phyloP scores from a whole-genome alignment of 2,797 vertebrate species.

The Rhodeus uyekii region DNA sequence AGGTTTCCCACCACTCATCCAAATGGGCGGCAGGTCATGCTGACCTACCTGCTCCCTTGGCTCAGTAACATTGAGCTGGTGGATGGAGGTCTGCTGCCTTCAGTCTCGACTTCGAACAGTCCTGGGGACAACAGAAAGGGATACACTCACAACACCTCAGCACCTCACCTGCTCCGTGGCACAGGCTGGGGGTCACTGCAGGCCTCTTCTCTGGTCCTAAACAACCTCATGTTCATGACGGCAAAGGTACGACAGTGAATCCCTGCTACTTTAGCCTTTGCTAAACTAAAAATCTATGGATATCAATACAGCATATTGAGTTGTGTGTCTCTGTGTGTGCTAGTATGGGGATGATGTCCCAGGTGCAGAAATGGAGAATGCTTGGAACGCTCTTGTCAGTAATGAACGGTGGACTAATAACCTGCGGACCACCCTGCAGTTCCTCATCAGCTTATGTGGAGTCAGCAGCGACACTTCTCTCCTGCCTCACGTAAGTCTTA shows the following conservation, averaged over 20 bases:
- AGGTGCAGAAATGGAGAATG: constrained; percentile 94
- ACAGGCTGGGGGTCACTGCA: constrained; percentile 96
- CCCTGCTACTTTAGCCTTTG: neutral
- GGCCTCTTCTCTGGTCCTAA: constrained; percentile 93
- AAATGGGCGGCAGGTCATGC: constrained; percentile 97
- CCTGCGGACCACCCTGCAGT: constrained; percentile 90
- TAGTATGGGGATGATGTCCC: constrained; percentile 97
- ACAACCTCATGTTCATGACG: constrained; percentile 99
- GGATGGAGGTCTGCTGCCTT: constrained; percentile 90
- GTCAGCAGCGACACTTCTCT: constrained; percentile 96
- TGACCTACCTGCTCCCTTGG: constrained; percentile 96
- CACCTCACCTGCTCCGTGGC: constrained; percentile 77
- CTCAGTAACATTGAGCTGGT: constrained; percentile 96
- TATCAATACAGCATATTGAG: neutral
- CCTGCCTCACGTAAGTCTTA: constrained; percentile 86
- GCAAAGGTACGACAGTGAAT: constrained; percentile 84
- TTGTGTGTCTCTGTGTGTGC: constrained; percentile 8
- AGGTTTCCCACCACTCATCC: constrained; percentile 93
- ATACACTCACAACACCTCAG: constrained; percentile 1
- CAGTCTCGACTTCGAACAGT: constrained; percentile 88
- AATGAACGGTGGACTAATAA: constrained; percentile 98
- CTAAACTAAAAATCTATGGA: neutral
- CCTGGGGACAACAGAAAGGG: constrained; percentile 81
- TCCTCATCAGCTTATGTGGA: constrained; percentile 95
- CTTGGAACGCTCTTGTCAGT: constrained; percentile 95